Evolutionary conservation across 2,797 vertebrate genomes (phyloP).

Genomic region (Sebastes hopkinsi): DNA sequence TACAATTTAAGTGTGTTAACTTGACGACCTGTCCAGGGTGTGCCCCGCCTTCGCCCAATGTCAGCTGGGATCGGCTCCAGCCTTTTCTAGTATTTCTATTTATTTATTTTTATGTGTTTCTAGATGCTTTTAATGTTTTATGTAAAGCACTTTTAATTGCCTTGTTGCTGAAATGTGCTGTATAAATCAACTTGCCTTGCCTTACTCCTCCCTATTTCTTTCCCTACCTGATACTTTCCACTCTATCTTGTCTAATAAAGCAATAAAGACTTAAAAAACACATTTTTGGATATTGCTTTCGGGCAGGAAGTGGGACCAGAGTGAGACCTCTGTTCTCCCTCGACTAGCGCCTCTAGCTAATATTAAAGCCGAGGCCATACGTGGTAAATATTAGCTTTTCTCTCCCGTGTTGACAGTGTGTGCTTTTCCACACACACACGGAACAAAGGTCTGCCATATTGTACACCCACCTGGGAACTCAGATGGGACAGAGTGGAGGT

Average conservation of each 20-base stretch:
- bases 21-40: too few relatives aligned
- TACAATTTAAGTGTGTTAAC: too few relatives aligned
- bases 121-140: background rate
- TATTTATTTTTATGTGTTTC: background rate
- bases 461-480: conserved; percentile 75
- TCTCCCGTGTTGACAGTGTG: conserved; percentile 83
- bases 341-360: conserved; percentile 74
- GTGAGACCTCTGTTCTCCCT: conserved; percentile 69
- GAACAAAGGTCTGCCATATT: conserved; percentile 83
- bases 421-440: conserved; percentile 81
- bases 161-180: background rate
- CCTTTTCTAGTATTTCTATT: background rate
- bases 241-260: conserved; percentile 37
- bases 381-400: conserved; percentile 87
- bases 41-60: too few relatives aligned
- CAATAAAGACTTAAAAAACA: conserved; percentile 21
- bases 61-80: too few relatives aligned
- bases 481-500: conserved; percentile 51
- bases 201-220: background rate
- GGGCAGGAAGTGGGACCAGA: conserved; percentile 52
- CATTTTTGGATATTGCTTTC: conserved; percentile 28
- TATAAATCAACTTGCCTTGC: background rate
- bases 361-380: conserved; percentile 81
- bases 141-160: background rate
- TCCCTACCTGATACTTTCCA: background rate